Evolutionary conservation across 2,797 vertebrate genomes (phyloP), one percentile per base, ranked within the genome.

Genomic region (Lacerta agilis): DNA sequence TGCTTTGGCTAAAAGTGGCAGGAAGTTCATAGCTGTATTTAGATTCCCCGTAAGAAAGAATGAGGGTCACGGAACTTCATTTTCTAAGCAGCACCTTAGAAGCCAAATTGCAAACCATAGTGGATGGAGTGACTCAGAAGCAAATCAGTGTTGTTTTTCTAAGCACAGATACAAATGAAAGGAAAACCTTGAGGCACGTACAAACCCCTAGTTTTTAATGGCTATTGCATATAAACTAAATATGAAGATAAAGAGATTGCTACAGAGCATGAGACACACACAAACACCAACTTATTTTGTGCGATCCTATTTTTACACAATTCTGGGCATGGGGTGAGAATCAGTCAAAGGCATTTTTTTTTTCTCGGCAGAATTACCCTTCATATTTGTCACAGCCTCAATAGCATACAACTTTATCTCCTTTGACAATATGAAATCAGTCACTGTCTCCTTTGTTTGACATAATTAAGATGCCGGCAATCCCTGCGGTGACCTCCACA

Each of bases 371-470:
- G 13, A 15, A 69, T 2, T 33, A 17, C 1, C 6, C 76, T 58
- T 33, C 0, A 0, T 55, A 0, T 0, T 75, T 79, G 17, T 36
- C 43, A 58, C 71, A 15, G 0, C 27, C 49, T 79, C 33, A 10
- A 25, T 85, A 73, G 20, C 82, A 90, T 43, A n/a, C 15, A 29
- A 18, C 69, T 38, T 71, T 20, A 2, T 0, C 0, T 0, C 45
- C 58, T 73, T 87, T 89, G 73, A 86, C 77, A 7, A 64, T 3
- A 25, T 49, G 67, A 82, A 89, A 91, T 88, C 78, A 76, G 33
- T 6, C 17, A 0, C 8, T 91, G n/a, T 8, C 67, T 85, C 38
- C 79, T 64, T 76, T 4, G 1, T 15, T 36, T 71, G 72, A 27
- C 41, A 4, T 45, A 85, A 83, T 3, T 79, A 85, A 83, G 49